Base-by-base conservation (phyloP, 2,797 vertebrate species). In the Kryptolebias ocellatus region DNA sequence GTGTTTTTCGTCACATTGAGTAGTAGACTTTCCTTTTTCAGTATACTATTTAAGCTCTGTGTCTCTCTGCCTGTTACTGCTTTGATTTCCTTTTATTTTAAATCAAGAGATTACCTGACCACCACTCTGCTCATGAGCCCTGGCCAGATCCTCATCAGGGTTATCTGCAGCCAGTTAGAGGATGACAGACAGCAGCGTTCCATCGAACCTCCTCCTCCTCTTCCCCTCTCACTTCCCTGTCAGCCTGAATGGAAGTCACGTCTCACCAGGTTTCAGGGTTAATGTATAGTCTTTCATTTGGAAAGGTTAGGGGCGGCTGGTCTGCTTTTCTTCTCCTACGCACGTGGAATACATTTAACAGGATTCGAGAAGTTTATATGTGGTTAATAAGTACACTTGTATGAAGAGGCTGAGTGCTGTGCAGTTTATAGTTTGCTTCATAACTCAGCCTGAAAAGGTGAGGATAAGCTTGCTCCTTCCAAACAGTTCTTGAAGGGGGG, bases 201-300 rank as follows among this genome's bases (percentile, higher is more conserved):
- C 71, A 47, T 67, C 37, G 16, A 42, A 71, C 76, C 78, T 70
- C 67, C 68, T 67, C 75, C 76, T 59, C 66, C 78, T 51, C 67
- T 29, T 62, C 64, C 65, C 66, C 55, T 63, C 62, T 70, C 67
- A 45, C 69, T 64, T 51, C 64, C 16, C 80, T 67, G 70, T 86
- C 81, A 74, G 69, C 47, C 59, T 78, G 77, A 83, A 75, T 81
- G 72, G 73, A 88, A 85, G 81, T 85, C 84, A 90, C 72, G 70
- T 87, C 81, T 78, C 79, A 37, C 50, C 54, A 53, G 69, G 63
- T 62, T 63, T 64, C 0, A 2, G 53, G 81, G 89, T 90, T 89
- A 90, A 91, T 88, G 67, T 86, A 80, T 66, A 89, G 84, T 80
- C 82, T 81, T 81, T 88, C 55, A 78, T 83, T 79, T 76, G 71